These are phyloP conservation scores for Hoplodrina ambigua DNA, from an alignment of 2,888 invertebrate species.

Conservation along the genomic window DNA sequence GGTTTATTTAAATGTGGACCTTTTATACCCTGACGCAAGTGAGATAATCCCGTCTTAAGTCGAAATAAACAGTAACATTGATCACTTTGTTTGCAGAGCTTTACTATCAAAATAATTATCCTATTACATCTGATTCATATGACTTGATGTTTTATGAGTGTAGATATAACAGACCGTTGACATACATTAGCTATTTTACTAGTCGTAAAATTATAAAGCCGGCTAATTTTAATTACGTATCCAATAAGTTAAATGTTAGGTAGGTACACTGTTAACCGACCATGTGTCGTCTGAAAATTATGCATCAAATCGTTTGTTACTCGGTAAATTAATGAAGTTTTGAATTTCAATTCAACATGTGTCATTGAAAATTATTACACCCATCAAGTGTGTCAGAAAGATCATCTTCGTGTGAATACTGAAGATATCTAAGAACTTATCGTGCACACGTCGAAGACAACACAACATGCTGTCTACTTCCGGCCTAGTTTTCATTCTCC, in stretches of 20 bases:
- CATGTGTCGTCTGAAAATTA: conserved; percentile 48
- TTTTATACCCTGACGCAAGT: conserved; percentile 36
- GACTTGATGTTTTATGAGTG: conserved; percentile 44
- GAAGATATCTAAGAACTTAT: conserved; percentile 69
- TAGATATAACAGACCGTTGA: conserved; percentile 45
- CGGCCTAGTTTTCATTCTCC: conserved; percentile 74
- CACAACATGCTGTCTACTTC: conserved; percentile 74
- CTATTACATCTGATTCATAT: conserved; percentile 43
- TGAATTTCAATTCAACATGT: conserved; percentile 64
- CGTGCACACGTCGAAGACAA: conserved; percentile 66
- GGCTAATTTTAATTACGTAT: conserved; percentile 46
- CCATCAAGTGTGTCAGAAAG: conserved; percentile 66
- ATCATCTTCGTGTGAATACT: conserved; percentile 67
- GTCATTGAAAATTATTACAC: conserved; percentile 62
- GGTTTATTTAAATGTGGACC: conserved; percentile 58
- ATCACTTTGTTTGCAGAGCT: conserved; percentile 44
- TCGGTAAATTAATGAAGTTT: conserved; percentile 54
- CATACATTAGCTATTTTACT: conserved; percentile 52
- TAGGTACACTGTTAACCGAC: conserved; percentile 11
- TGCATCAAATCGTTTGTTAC: conserved; percentile 46
- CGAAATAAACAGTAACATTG: conserved; percentile 29
- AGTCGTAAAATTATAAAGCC: conserved; percentile 37
- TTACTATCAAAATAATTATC: conserved; percentile 49
- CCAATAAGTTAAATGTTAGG: conserved; percentile 34
- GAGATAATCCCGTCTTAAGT: conserved; percentile 26